These are phyloP conservation scores for Miltochrista miniata DNA, from an alignment of 2,888 invertebrate genomes.

Conservation along the genomic window DNA sequence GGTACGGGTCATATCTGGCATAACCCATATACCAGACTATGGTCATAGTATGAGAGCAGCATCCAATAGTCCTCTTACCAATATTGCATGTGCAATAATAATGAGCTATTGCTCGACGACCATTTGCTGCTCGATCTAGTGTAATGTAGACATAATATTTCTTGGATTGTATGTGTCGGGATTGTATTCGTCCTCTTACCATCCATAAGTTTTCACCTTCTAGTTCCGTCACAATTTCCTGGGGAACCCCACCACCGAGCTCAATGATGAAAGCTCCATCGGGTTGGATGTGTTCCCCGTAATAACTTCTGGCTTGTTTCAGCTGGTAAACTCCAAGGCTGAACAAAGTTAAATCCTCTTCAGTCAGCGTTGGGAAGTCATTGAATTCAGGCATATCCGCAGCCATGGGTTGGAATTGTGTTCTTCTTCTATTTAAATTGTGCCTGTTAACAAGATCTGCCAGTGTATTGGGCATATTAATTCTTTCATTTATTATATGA, in stretches of 20 bases:
- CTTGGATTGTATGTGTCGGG: not conserved
- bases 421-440: not conserved
- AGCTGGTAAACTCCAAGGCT: not conserved
- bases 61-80: too few relatives aligned
- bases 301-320: not conserved
- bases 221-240: not conserved
- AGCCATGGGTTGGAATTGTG: not conserved
- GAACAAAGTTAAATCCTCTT: not conserved
- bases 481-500: not conserved
- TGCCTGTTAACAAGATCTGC: not conserved
- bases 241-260: not conserved
- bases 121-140: too few relatives aligned
- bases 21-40: too few relatives aligned
- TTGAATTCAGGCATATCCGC: not conserved
- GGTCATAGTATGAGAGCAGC: too few relatives aligned
- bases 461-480: not conserved
- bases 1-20: too few relatives aligned
- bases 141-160: not conserved
- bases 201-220: not conserved
- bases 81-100: too few relatives aligned
- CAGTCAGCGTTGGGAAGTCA: not conserved
- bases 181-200: not conserved
- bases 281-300: not conserved
- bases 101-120: too few relatives aligned
- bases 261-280: not conserved